Base-by-base conservation (phyloP, 2,797 vertebrate genomes). In the Peromyscus aztecus region DNA sequence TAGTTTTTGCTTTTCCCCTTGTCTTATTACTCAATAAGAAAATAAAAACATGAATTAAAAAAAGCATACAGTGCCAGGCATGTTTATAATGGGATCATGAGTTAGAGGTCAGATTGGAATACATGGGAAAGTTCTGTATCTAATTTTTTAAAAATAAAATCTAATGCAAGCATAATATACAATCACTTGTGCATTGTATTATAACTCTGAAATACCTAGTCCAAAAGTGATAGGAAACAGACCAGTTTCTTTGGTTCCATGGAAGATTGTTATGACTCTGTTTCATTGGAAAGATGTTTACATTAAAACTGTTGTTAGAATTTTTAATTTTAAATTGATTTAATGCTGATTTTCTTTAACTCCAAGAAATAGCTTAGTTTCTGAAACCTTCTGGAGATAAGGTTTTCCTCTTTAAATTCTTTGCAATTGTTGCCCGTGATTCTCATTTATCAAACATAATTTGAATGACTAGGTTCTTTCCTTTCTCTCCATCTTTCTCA, bases 321-420 rank as follows among this genome's bases (percentile, higher is more conserved):
- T 17, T 83, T 71, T 73, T 34, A 86, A 95, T 11, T 83, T 71
- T 75, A 57, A 88, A 52, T 31, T 89, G 19, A 73, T 86, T 71
- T 85, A 90, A 90, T 73, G 12, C 59, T 71, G 46, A 23, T 89
- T 67, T n/a, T 91, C 67, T 94, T 78, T n/a, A 76, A 59, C 27
- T 84, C 52, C 17, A 77, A 91, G 59, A 31, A 11, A 81, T 46
- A 49, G 49, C 27, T 55, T 86, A 29, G 31, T 89, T 91, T 94
- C 24, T 80, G 40, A 94, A 96, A 83, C 1, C 0, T 93, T 90
- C 67, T 43, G 14, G 55, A 95, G 67, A 96, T 75, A 43, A 88
- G 71, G 24, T 71, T 93, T 89, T 92, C 43, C 40, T 67, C 21
- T 94, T 87, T 80, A 37, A 87, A 65, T 71, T 94, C 16, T 82